A percentile compares a stretch with the other conserved stretches of the same genome.
These are phyloP conservation scores for Falco berigora DNA, from an alignment of 2,797 vertebrate species.

Conservation along the genomic window DNA sequence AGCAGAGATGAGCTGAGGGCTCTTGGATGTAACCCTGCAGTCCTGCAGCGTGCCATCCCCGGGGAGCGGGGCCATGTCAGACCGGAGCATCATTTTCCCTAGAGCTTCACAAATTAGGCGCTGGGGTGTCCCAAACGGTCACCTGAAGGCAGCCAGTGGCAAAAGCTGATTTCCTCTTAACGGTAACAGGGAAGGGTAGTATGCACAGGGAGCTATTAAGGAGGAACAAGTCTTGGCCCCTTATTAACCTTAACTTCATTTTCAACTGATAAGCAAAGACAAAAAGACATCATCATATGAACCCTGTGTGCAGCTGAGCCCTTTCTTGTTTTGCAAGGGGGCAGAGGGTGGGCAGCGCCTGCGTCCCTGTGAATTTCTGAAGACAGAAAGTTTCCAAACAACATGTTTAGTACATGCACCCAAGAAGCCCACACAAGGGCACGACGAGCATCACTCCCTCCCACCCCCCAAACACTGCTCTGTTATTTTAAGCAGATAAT, in stretches of 20 bases:
- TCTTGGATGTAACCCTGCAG: rapidly evolving
- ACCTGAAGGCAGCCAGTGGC: not conserved
- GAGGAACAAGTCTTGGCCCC: not conserved
- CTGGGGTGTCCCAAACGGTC: not conserved
- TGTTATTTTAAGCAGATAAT: not conserved
- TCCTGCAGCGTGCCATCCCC: rapidly evolving
- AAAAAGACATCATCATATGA: rapidly evolving
- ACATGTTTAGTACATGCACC: rapidly evolving
- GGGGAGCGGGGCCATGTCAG: rapidly evolving
- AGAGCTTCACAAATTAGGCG: not conserved
- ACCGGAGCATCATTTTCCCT: not conserved
- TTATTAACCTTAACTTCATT: not conserved
- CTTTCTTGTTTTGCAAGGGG: not conserved
- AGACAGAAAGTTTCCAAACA: not conserved
- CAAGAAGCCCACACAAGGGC: not conserved
- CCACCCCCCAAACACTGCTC: rapidly evolving
- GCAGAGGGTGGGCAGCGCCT: not conserved
- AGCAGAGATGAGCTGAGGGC: not conserved
- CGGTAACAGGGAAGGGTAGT: not conserved
- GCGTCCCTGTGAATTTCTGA: rapidly evolving
- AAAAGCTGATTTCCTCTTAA: not conserved
- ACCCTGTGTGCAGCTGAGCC: not conserved
- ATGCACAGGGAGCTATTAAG: not conserved
- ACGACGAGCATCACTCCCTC: rapidly evolving
- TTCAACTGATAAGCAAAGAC: not conserved